Evolutionary conservation across 2,113 vertebrate genomes (phyloP).

Genomic region (Diadophis punctatus): DNA sequence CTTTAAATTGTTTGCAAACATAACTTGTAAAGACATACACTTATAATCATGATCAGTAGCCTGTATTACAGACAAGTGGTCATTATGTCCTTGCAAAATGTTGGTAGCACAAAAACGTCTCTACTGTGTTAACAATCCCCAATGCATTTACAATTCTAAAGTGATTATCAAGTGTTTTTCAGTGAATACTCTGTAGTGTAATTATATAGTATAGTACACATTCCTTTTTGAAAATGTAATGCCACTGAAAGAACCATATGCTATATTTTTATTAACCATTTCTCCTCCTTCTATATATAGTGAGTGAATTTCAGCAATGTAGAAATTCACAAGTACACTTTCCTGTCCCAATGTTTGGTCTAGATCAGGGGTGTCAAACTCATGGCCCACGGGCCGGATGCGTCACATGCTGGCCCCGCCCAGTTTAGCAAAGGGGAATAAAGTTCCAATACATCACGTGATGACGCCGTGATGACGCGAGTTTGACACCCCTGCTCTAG

Average conservation of each 20-base stretch:
- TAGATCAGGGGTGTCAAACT: background rate
- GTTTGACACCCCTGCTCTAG: background rate
- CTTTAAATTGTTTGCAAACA: background rate
- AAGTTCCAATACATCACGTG: too few species aligned
- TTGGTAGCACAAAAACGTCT: background rate
- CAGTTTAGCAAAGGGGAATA: too few species aligned
- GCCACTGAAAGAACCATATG: background rate
- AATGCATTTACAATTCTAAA: background rate
- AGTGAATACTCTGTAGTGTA: background rate
- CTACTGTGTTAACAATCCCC: background rate
- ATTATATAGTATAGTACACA: background rate
- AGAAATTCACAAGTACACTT: background rate
- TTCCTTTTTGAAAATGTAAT: background rate
- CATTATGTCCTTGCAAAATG: background rate
- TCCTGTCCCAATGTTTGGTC: background rate
- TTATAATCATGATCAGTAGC: background rate
- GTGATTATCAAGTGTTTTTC: background rate
- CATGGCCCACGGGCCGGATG: too few species aligned
- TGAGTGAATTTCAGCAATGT: background rate
- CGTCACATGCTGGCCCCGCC: too few species aligned
- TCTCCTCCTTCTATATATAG: background rate
- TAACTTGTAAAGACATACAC: background rate
- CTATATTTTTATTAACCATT: background rate
- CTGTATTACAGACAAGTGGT: background rate
- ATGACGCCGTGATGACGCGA: too few species aligned